Conservation (phyloP, 2,888 invertebrate species). For the Eupithecia pulchellata region DNA sequence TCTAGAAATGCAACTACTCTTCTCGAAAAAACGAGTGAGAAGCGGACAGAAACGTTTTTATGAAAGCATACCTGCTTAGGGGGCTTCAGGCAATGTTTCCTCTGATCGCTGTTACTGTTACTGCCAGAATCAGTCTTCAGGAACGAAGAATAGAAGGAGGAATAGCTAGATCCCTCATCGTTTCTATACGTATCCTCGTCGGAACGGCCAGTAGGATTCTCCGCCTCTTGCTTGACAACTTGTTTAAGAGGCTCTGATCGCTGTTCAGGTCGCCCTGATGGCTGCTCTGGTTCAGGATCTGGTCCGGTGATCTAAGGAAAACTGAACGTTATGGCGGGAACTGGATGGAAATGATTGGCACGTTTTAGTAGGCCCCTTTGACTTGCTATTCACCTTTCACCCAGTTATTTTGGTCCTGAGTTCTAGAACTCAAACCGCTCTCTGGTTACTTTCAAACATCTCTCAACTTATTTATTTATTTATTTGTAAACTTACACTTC, state of each 20-base stretch:
- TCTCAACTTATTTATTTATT: too few species aligned
- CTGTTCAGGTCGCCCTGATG: too few species aligned
- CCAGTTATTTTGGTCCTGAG: neutral
- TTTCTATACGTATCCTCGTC: slow-evolving; percentile 63
- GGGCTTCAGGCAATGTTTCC: slow-evolving; percentile 42
- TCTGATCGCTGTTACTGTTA: slow-evolving; percentile 64
- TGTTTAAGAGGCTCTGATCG: neutral
- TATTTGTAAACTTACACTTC: too few species aligned
- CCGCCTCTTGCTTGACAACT: neutral
- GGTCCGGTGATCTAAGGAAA: neutral
- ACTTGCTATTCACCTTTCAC: neutral
- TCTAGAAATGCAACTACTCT: neutral
- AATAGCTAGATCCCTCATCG: slow-evolving; percentile 85
- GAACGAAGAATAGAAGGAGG: slow-evolving; percentile 90
- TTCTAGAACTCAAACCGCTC: neutral
- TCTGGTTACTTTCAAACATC: neutral
- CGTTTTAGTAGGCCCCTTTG: neutral
- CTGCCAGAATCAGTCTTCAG: slow-evolving; percentile 87
- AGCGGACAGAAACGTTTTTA: neutral
- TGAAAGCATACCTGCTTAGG: slow-evolving; percentile 1
- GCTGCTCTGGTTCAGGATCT: neutral
- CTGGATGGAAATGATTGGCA: neutral
- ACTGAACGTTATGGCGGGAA: neutral
- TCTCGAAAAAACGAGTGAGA: neutral
- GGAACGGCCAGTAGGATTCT: slow-evolving; percentile 22